Percentiles rank a stretch among this genome's conserved stretches.
Conservation (phyloP, 2,888 invertebrate species). For the Leptopilina drosophilae region DNA sequence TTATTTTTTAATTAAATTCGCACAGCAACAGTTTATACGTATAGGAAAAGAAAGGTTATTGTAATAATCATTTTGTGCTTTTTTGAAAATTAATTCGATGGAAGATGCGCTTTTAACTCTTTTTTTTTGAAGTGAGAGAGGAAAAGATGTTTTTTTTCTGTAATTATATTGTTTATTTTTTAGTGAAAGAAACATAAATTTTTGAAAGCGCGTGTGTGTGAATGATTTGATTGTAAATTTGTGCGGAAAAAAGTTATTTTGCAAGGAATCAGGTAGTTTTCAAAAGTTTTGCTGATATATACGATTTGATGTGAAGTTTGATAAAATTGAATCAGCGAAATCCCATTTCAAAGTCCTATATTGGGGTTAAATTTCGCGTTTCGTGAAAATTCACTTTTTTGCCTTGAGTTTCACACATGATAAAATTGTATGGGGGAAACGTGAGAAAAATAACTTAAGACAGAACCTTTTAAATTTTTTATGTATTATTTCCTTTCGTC, state of each 20-base stretch:
- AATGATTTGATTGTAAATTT: conserved; percentile 11
- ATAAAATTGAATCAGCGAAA: conserved; percentile 9
- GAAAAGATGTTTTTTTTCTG: too few species aligned
- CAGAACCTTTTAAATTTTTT: not conserved
- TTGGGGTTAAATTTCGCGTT: not conserved
- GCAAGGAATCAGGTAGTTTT: not conserved
- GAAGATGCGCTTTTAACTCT: not conserved
- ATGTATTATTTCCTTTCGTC: not conserved
- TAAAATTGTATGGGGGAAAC: not conserved
- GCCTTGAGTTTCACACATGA: not conserved
- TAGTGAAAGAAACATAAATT: too few species aligned
- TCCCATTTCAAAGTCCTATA: conserved; percentile 12
- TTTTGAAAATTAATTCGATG: not conserved
- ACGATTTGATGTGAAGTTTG: conserved; percentile 22
- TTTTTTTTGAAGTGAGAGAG: too few species aligned
- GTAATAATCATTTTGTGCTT: not conserved
- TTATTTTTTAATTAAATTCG: conserved; percentile 3
- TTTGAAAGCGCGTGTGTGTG: not conserved
- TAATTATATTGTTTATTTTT: too few species aligned
- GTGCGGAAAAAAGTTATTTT: not conserved
- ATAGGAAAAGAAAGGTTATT: not conserved
- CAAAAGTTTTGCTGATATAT: not conserved
- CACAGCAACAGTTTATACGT: not conserved
- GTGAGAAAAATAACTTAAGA: not conserved
- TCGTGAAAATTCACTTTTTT: conserved; percentile 15